These are phyloP conservation scores for Halictus quadricinctus DNA, from an alignment of 2,888 invertebrate species.

Conservation along the genomic window DNA sequence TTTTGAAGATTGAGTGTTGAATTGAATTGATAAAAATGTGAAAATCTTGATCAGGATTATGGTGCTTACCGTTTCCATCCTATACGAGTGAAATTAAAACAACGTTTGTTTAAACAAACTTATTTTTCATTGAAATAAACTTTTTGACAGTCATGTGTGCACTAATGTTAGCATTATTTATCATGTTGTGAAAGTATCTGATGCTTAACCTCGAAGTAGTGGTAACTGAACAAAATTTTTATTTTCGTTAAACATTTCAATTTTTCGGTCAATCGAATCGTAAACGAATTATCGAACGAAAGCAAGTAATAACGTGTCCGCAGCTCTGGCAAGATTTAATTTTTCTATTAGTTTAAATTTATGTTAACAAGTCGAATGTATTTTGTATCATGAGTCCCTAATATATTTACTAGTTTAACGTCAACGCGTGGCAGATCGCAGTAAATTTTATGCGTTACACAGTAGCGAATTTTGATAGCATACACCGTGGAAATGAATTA, in stretches of 20 bases:
- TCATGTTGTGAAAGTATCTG: too few relatives aligned
- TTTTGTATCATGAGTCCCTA: not conserved
- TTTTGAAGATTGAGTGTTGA: not conserved
- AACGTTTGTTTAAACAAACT: not conserved
- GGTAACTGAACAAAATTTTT: too few relatives aligned
- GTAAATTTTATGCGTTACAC: not conserved
- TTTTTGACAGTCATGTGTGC: not conserved
- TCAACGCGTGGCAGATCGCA: not conserved
- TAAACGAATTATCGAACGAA: not conserved
- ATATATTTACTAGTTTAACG: not conserved
- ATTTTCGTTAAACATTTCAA: too few relatives aligned
- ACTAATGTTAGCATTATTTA: too few relatives aligned
- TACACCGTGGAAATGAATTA: not conserved
- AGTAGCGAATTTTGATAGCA: not conserved
- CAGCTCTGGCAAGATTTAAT: not conserved
- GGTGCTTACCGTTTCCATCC: too few relatives aligned
- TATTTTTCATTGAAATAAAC: not conserved
- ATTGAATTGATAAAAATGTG: too few relatives aligned
- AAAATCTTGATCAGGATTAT: too few relatives aligned
- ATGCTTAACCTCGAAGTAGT: too few relatives aligned
- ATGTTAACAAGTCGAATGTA: not conserved
- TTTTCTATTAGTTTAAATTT: not conserved
- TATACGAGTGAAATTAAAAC: not conserved
- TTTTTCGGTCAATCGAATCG: not conserved
- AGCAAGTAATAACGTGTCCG: not conserved